Conservation (phyloP, 2,888 invertebrate species). For the Agonopterix alstromeriana region DNA sequence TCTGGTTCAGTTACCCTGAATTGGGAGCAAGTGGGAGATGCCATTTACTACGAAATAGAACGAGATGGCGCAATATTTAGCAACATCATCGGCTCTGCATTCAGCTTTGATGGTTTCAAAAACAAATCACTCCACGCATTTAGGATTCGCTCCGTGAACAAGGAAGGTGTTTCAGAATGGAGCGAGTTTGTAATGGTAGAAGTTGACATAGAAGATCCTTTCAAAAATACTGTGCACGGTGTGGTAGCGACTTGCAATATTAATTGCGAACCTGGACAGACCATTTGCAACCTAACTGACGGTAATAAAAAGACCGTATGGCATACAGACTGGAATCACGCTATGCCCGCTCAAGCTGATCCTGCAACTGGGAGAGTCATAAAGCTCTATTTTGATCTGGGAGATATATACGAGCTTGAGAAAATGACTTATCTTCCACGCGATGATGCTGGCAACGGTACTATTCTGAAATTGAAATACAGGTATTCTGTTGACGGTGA, state of each 20-base stretch:
- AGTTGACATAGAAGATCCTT: slow-evolving; percentile 26
- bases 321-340: slow-evolving; percentile 24
- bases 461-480: slow-evolving; percentile 12
- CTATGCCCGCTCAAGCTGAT: slow-evolving; percentile 13
- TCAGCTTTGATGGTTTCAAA: slow-evolving; percentile 38
- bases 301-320: slow-evolving; percentile 16
- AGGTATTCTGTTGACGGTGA: slow-evolving; percentile 10
- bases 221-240: slow-evolving; percentile 11
- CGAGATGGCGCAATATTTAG: slow-evolving; percentile 47
- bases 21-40: slow-evolving; percentile 34
- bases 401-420: slow-evolving; percentile 21
- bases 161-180: slow-evolving; percentile 48
- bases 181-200: slow-evolving; percentile 28
- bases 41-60: slow-evolving; percentile 51
- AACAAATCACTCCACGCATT: slow-evolving; percentile 39
- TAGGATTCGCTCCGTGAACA: slow-evolving; percentile 41
- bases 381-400: slow-evolving; percentile 36
- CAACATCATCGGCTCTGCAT: slow-evolving; percentile 32
- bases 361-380: slow-evolving; percentile 23
- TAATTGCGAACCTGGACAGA: slow-evolving; percentile 25
- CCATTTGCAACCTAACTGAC: slow-evolving; percentile 17
- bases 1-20: slow-evolving; percentile 33
- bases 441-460: slow-evolving; percentile 15
- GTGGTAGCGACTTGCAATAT: slow-evolving; percentile 25
- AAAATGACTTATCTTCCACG: slow-evolving; percentile 17